A percentile compares a stretch with the other conserved stretches of the same genome.
Conservation (phyloP, 2,797 vertebrate species). For the Scolopax bukidnonensis region DNA sequence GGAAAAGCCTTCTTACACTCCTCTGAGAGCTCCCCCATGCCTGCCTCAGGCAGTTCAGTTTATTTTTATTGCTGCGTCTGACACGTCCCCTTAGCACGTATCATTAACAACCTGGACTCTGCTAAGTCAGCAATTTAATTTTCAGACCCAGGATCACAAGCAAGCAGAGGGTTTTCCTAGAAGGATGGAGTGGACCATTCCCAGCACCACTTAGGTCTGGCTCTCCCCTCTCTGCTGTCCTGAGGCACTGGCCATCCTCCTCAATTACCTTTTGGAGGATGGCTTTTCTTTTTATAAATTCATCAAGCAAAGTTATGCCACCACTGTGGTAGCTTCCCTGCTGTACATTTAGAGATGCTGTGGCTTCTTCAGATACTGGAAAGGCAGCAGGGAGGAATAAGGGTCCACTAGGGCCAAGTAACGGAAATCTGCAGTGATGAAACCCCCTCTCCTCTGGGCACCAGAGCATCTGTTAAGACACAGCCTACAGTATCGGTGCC, state of each 20-base stretch:
- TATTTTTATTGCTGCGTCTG: slow-evolving; percentile 64
- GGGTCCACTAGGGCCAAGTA: no score
- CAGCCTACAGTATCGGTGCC: fast-evolving
- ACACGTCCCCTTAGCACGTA: slow-evolving; percentile 28
- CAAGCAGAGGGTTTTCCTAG: background rate
- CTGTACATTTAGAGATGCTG: background rate
- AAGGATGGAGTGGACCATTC: background rate
- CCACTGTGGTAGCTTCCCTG: background rate
- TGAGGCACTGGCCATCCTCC: background rate
- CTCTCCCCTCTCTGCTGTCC: background rate
- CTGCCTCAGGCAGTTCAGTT: slow-evolving; percentile 46
- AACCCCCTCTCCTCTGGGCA: background rate
- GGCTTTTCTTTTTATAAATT: background rate
- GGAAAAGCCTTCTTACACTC: slow-evolving; percentile 38
- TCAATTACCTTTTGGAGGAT: background rate
- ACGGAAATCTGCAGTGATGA: background rate
- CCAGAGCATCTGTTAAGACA: background rate
- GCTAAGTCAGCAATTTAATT: slow-evolving; percentile 41
- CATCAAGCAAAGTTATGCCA: background rate
- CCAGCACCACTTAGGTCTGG: background rate
- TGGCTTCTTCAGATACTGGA: background rate
- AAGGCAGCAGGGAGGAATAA: background rate
- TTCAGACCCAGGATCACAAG: slow-evolving; percentile 22
- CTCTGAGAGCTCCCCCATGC: slow-evolving; percentile 17
- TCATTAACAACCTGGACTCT: slow-evolving; percentile 41